These are phyloP conservation scores for Acrocyrtus sp. DNA, from an alignment of 2,888 invertebrate species.

Conservation along the genomic window DNA sequence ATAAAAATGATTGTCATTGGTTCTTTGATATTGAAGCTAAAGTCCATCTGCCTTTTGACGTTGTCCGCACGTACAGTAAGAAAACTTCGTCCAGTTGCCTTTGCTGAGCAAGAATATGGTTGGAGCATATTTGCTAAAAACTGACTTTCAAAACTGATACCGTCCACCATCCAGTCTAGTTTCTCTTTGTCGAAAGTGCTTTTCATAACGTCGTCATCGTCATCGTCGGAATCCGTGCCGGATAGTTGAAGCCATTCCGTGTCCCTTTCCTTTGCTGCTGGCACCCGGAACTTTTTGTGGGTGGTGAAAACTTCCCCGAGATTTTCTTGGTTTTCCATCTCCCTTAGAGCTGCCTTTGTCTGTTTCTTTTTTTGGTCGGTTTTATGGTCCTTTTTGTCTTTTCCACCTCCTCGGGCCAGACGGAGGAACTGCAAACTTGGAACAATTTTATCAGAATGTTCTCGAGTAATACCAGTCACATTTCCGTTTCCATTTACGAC, in stretches of 20 bases:
- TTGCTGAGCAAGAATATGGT: neutral
- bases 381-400: neutral
- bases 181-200: conserved; percentile 7
- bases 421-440: neutral
- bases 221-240: conserved; percentile 27
- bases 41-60: conserved; percentile 37
- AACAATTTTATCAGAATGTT: neutral
- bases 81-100: conserved; percentile 28
- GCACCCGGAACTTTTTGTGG: conserved; percentile 14
- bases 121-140: conserved; percentile 16
- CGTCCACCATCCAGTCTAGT: conserved; percentile 29
- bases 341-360: neutral
- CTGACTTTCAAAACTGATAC: conserved; percentile 49
- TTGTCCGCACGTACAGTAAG: conserved; percentile 8
- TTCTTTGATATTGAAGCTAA: conserved; percentile 18
- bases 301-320: conserved; percentile 19
- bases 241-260: conserved; percentile 51
- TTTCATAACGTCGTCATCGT: no score
- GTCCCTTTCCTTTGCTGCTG: conserved; percentile 29
- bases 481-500: neutral
- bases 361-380: neutral
- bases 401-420: conserved; percentile 13
- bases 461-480: neutral
- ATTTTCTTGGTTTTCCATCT: conserved; percentile 13
- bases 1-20: conserved; percentile 20